Conservation (phyloP, 2,113 vertebrate genomes). For the Uria lomvia region DNA sequence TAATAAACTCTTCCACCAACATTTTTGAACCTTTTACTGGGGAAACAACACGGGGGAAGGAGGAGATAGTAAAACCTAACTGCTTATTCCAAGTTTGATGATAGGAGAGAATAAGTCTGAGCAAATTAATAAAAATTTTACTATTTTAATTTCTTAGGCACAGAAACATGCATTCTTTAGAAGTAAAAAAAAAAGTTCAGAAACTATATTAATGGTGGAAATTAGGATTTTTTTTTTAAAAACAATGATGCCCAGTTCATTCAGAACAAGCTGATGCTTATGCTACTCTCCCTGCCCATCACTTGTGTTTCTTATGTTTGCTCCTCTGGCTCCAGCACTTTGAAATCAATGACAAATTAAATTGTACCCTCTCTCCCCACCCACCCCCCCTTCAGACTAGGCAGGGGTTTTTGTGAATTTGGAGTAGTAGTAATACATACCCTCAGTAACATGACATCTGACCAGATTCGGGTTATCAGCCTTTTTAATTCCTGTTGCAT, state of each 20-base stretch:
- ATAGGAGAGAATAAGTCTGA: background rate
- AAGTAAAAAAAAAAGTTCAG: background rate
- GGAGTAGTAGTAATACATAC: background rate
- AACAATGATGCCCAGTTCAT: background rate
- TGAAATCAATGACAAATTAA: background rate
- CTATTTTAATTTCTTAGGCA: background rate
- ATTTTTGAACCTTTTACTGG: background rate
- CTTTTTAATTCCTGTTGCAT: background rate
- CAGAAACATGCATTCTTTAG: background rate
- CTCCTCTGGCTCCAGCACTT: background rate
- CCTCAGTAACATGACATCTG: background rate
- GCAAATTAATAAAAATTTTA: background rate
- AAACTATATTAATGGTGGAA: background rate
- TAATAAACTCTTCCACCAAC: background rate
- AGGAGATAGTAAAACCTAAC: background rate
- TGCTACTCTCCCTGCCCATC: background rate
- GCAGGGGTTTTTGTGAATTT: accelerated
- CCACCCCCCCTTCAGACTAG: accelerated
- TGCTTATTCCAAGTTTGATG: background rate
- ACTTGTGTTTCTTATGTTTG: background rate
- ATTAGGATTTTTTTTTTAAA: background rate
- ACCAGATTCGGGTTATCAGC: background rate
- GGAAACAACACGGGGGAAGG: background rate
- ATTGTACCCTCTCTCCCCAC: accelerated
- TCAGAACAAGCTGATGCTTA: background rate